phyloP scores from a whole-genome alignment of 92 coral and sea anemone genomes.

The Phenganax marumi region DNA sequence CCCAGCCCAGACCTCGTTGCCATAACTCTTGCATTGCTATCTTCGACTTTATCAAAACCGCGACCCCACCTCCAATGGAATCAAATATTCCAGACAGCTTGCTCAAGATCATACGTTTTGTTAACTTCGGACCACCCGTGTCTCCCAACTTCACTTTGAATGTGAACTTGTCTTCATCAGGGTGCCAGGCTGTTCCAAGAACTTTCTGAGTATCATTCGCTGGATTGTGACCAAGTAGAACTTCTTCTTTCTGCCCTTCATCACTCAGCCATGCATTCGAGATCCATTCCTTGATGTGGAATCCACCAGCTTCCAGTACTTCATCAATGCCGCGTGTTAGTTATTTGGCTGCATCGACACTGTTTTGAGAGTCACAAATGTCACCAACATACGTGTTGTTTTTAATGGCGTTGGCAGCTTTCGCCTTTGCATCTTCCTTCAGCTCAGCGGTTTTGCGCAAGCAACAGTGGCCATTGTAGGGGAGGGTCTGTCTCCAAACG shows the following conservation, averaged over 20 bases:
- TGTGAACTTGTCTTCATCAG: conserved; percentile 44
- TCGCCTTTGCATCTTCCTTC: neutral
- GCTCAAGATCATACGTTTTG: conserved; percentile 49
- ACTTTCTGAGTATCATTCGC: conserved; percentile 16
- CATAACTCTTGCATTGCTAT: conserved; percentile 57
- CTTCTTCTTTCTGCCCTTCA: conserved; percentile 12
- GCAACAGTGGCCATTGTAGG: conserved; percentile 13
- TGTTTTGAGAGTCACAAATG: conserved; percentile 17
- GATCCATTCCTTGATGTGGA: conserved; percentile 12
- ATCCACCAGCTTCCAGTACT: conserved; percentile 25
- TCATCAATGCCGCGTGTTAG: conserved; percentile 2
- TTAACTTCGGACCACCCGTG: neutral
- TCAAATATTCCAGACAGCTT: conserved; percentile 58
- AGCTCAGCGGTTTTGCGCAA: conserved; percentile 9
- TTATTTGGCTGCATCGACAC: neutral
- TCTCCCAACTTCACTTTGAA: conserved; percentile 33
- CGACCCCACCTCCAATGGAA: conserved; percentile 57
- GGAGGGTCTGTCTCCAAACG: conserved; percentile 48
- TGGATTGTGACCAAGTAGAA: neutral
- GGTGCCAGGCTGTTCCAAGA: conserved; percentile 46
- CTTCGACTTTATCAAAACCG: conserved; percentile 47
- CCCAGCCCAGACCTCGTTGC: conserved; percentile 32
- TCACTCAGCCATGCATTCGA: neutral
- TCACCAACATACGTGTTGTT: conserved; percentile 15
- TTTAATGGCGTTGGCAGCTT: neutral